These are phyloP conservation scores for Siphonodentalium dalli DNA, from an alignment of 2,888 invertebrate genomes.

Conservation along the genomic window DNA sequence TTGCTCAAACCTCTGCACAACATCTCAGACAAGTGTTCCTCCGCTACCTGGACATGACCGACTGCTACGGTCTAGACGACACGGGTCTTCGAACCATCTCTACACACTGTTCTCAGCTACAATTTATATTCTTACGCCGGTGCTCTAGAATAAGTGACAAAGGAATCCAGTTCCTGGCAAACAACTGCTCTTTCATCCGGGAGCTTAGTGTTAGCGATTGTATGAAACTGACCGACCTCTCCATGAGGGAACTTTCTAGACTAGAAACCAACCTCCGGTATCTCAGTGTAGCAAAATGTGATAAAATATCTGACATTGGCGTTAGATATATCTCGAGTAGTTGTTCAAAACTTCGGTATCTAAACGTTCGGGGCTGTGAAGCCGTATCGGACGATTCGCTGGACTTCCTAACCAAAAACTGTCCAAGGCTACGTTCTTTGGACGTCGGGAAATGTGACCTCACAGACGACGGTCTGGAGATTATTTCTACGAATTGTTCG, in stretches of 20 bases:
- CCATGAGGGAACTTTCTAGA: constrained; percentile 85
- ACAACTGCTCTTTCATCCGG: constrained; percentile 82
- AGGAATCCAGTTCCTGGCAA: constrained; percentile 89
- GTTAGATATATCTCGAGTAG: constrained; percentile 84
- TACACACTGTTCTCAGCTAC: constrained; percentile 85
- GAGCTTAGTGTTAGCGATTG: constrained; percentile 89
- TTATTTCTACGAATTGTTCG: constrained; percentile 78
- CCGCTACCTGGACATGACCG: constrained; percentile 89
- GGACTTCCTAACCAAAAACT: constrained; percentile 83
- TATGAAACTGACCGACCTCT: constrained; percentile 84
- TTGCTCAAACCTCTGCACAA: constrained; percentile 53
- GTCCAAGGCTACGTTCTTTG: constrained; percentile 83
- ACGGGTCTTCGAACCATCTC: constrained; percentile 83
- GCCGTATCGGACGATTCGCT: constrained; percentile 93
- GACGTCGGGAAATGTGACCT: constrained; percentile 94
- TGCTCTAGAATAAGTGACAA: constrained; percentile 90
- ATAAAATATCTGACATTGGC: constrained; percentile 84
- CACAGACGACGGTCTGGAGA: constrained; percentile 85
- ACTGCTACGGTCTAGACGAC: constrained; percentile 85
- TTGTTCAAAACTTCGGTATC: constrained; percentile 84
- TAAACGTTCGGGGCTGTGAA: constrained; percentile 91
- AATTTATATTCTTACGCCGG: constrained; percentile 85
- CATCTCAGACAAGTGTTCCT: constrained; percentile 72
- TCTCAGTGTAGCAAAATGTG: constrained; percentile 92
- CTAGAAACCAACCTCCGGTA: constrained; percentile 88